A percentile compares a stretch with the other conserved stretches of the same genome.
Conservation (phyloP, 2,888 invertebrate species). For the Onthophagus sagittarius region DNA sequence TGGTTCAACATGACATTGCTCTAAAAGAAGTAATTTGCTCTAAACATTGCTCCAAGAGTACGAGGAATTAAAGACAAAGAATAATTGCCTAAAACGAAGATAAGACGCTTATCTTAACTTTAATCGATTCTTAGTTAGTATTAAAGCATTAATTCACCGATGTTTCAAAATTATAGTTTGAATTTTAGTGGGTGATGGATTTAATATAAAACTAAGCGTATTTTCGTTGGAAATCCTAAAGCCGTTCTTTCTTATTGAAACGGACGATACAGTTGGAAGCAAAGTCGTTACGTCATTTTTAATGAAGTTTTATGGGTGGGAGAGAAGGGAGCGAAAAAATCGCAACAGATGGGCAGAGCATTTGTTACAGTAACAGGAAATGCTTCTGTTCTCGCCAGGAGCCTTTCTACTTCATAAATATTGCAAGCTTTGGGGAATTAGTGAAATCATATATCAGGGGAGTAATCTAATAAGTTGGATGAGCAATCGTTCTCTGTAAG, state of each 20-base stretch:
- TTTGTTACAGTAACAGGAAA: neutral
- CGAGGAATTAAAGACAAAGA: too few species aligned
- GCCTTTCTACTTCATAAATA: neutral
- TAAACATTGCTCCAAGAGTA: too few species aligned
- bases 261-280: neutral
- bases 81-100: too few species aligned
- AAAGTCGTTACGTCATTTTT: neutral
- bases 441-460: neutral
- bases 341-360: neutral
- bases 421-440: neutral
- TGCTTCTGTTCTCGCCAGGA: neutral
- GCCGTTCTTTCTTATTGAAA: neutral
- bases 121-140: too few species aligned
- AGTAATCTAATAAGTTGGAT: neutral
- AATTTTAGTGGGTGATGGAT: too few species aligned
- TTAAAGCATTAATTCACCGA: too few species aligned
- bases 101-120: too few species aligned
- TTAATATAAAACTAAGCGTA: too few species aligned
- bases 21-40: too few species aligned
- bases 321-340: neutral
- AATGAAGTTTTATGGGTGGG: neutral
- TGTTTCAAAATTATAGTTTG: too few species aligned
- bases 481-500: neutral
- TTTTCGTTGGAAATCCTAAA: neutral
- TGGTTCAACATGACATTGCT: too few species aligned